A percentile compares a stretch with the other conserved stretches of the same genome.
phyloP scores from a whole-genome alignment of 2,888 invertebrate genomes.

The Megamerina dolium region DNA sequence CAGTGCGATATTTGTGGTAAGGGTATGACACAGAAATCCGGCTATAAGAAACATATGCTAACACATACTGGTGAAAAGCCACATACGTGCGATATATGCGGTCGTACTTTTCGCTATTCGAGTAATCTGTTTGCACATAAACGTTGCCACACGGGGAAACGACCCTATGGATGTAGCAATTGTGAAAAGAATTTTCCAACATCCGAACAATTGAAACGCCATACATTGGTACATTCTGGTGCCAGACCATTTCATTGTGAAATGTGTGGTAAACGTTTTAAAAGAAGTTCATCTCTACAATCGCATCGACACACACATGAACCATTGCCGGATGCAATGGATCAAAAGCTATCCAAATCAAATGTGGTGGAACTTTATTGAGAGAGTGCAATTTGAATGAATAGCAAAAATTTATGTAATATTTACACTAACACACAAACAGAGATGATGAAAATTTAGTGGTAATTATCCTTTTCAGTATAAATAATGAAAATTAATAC shows the following conservation, averaged over 20 bases:
- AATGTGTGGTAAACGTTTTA: constrained; percentile 25
- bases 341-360: constrained; percentile 15
- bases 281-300: constrained; percentile 28
- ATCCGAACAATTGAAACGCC: constrained; percentile 44
- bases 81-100: constrained; percentile 40
- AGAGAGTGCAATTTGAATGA: background rate
- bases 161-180: constrained; percentile 38
- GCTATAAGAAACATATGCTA: constrained; percentile 48
- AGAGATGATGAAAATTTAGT: too few relatives aligned
- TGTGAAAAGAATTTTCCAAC: constrained; percentile 45
- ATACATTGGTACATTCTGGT: constrained; percentile 40
- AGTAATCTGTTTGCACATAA: constrained; percentile 46
- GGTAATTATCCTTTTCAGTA: too few relatives aligned
- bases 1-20: constrained; percentile 45
- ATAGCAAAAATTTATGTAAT: too few relatives aligned
- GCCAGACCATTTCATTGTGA: constrained; percentile 33
- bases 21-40: constrained; percentile 47
- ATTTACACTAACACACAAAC: too few relatives aligned
- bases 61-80: constrained; percentile 47
- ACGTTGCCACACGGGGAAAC: constrained; percentile 40
- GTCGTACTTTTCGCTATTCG: constrained; percentile 42
- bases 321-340: constrained; percentile 12
- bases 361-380: constrained; percentile 16
- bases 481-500: too few relatives aligned
- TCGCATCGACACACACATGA: constrained; percentile 29